Evolutionary conservation across 2,113 vertebrate genomes (phyloP).

Genomic region (Rhagologus leucostigma): DNA sequence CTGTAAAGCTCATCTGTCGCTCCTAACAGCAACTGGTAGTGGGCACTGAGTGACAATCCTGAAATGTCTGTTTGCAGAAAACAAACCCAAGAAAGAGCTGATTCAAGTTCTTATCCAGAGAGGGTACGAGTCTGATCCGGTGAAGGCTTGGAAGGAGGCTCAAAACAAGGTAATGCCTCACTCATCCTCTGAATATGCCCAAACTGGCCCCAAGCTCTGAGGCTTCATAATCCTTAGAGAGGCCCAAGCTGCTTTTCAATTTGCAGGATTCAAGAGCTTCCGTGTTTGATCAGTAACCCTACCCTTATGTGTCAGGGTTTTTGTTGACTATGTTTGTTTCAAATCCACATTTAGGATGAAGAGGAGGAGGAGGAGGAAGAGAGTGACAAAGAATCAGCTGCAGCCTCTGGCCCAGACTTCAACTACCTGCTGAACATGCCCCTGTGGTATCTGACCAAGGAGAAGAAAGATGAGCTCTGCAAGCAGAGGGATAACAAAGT

Average conservation of each 20-base stretch:
- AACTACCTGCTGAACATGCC: constrained; percentile 97
- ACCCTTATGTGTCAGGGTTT: neutral
- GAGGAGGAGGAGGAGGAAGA: constrained; percentile 67
- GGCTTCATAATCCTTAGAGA: neutral
- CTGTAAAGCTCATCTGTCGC: neutral
- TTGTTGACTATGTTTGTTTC: neutral
- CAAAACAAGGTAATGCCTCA: constrained; percentile 85
- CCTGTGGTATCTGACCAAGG: constrained; percentile 94
- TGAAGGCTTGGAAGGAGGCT: constrained; percentile 90
- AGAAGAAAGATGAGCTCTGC: constrained; percentile 96
- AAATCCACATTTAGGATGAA: constrained; percentile 41
- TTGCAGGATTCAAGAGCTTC: neutral
- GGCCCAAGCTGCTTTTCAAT: neutral
- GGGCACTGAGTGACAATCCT: neutral
- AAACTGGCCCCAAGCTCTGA: neutral
- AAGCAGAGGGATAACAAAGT: constrained; percentile 89
- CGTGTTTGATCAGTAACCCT: neutral
- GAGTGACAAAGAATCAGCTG: constrained; percentile 51
- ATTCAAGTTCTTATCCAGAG: constrained; percentile 88
- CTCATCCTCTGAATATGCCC: neutral
- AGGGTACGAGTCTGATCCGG: constrained; percentile 94
- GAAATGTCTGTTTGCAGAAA: constrained; percentile 78
- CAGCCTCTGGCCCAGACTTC: constrained; percentile 84
- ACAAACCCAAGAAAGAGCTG: constrained; percentile 96
- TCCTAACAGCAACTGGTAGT: neutral